phyloP scores from a whole-genome alignment of 1,140 invertebrate species.

The Drosophila ercepeae region DNA sequence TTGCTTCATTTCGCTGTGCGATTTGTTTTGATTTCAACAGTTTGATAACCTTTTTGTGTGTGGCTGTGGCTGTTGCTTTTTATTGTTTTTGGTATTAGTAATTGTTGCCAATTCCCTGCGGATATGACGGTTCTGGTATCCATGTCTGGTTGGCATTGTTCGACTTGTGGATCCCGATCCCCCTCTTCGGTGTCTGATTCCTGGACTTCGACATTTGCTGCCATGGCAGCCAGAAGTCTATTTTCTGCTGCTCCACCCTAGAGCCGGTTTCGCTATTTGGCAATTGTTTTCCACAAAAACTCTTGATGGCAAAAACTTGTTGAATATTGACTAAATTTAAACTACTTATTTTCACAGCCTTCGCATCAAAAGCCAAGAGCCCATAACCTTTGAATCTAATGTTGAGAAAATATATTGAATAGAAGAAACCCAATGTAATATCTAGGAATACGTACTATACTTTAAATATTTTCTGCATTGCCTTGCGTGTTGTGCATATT shows the following conservation, averaged over 20 bases:
- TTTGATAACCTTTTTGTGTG: slow-evolving; percentile 76
- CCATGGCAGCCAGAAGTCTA: slow-evolving; percentile 25
- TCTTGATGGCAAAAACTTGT: slow-evolving; percentile 30
- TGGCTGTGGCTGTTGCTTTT: slow-evolving; percentile 41
- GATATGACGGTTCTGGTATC: slow-evolving; percentile 58
- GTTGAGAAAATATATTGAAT: slow-evolving; percentile 31
- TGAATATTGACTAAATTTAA: background rate
- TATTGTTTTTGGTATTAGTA: slow-evolving; percentile 70
- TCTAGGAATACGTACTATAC: background rate
- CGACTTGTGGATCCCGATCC: slow-evolving; percentile 34
- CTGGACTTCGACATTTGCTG: slow-evolving; percentile 66
- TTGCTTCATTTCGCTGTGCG: slow-evolving; percentile 76
- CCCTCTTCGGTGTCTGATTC: slow-evolving; percentile 49
- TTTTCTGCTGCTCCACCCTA: slow-evolving; percentile 13
- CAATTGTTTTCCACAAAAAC: slow-evolving; percentile 10
- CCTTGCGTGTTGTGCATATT: slow-evolving; percentile 71
- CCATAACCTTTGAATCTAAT: background rate
- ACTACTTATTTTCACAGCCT: background rate
- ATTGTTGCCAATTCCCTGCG: slow-evolving; percentile 78
- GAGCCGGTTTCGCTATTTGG: slow-evolving; percentile 45
- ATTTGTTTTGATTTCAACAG: slow-evolving; percentile 79
- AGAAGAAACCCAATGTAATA: slow-evolving; percentile 27
- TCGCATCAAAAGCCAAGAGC: background rate
- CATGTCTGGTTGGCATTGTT: slow-evolving; percentile 66
- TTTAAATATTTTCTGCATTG: slow-evolving; percentile 3